A percentile compares a stretch with the other conserved stretches of the same genome.
These are phyloP conservation scores for Pangasius krempfi DNA, from an alignment of 2,797 vertebrate genomes.

Conservation along the genomic window DNA sequence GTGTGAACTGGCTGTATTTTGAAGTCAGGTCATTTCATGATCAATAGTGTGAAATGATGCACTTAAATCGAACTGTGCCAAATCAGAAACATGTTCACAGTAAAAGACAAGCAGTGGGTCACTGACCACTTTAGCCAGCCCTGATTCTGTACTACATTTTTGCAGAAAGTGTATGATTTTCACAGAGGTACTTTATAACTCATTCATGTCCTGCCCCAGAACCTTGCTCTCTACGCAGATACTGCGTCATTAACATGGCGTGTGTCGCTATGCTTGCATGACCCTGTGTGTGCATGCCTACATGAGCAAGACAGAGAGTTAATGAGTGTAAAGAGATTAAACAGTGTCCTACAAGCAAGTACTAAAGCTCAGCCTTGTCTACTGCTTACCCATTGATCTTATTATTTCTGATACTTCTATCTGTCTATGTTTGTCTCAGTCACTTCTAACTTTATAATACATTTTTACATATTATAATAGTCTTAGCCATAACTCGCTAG, in stretches of 20 bases:
- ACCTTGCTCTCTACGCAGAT: constrained; percentile 15
- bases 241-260: background rate
- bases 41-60: background rate
- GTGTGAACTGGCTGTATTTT: background rate
- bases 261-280: constrained; percentile 6
- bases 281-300: constrained; percentile 26
- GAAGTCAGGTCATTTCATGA: background rate
- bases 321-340: constrained; percentile 52
- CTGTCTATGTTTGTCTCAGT: background rate
- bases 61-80: background rate
- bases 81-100: background rate
- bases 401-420: constrained; percentile 18
- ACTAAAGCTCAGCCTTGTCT: constrained; percentile 36
- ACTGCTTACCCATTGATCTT: constrained; percentile 33
- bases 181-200: constrained; percentile 35
- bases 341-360: constrained; percentile 45
- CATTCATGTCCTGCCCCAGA: constrained; percentile 15
- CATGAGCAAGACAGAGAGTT: constrained; percentile 33
- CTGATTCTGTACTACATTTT: constrained; percentile 14
- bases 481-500: background rate
- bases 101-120: background rate
- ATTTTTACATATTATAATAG: background rate
- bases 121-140: background rate
- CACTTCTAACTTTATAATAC: background rate
- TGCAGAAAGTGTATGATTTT: background rate